Evolutionary conservation across 2,113 vertebrate species (phyloP).

Genomic region (Cygnus atratus): DNA sequence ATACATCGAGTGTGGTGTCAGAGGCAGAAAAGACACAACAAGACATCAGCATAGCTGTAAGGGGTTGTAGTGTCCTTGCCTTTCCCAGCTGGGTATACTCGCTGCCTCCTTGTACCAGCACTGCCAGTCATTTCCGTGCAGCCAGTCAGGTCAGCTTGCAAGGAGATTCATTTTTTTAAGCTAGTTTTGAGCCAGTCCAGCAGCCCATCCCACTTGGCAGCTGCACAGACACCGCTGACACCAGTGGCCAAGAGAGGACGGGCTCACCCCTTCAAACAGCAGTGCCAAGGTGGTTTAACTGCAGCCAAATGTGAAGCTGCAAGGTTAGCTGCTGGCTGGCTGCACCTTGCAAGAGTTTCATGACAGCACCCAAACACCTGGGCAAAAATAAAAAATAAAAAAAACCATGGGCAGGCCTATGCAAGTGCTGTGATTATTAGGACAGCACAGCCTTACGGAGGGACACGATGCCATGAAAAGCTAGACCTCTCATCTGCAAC

Average conservation of each 20-base stretch:
- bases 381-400: not conserved
- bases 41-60: not conserved
- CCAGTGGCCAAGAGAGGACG: not conserved
- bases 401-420: not conserved
- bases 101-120: not conserved
- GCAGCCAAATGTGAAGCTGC: not conserved
- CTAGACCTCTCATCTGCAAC: not conserved
- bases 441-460: not conserved
- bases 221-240: not conserved
- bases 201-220: not conserved
- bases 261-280: rapidly evolving
- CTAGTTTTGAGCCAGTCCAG: not conserved
- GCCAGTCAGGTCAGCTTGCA: not conserved
- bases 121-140: not conserved
- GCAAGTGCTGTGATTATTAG: not conserved
- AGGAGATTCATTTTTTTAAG: not conserved
- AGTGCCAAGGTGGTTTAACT: not conserved
- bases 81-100: not conserved
- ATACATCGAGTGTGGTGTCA: not conserved
- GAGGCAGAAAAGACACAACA: not conserved
- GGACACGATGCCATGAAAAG: not conserved
- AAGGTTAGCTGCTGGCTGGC: not conserved
- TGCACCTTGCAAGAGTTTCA: not conserved
- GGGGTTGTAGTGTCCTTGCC: not conserved
- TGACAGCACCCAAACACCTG: not conserved